Percentiles rank a stretch among this genome's conserved stretches.
Evolutionary conservation across 2,888 invertebrate genomes (phyloP).

Genomic region (Melieria omissa): DNA sequence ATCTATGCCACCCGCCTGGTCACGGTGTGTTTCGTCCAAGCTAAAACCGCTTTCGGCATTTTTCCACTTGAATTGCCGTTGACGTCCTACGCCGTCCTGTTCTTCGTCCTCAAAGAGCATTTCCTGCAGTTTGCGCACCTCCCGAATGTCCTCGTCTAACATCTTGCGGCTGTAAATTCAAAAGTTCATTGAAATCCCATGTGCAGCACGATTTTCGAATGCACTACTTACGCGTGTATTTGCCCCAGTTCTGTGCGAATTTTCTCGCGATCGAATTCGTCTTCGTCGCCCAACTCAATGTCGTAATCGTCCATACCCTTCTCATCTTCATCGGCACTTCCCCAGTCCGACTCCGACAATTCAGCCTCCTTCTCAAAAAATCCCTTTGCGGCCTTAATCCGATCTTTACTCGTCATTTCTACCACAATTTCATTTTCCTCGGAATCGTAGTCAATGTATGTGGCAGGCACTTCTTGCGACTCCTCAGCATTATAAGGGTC

Average conservation of each 20-base stretch:
- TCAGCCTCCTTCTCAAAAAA: constrained; percentile 94
- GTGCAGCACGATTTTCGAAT: not conserved
- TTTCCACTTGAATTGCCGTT: constrained; percentile 87
- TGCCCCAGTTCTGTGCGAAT: constrained; percentile 82
- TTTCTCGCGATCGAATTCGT: constrained; percentile 82
- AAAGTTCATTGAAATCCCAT: not conserved
- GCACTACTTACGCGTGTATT: constrained; percentile 80
- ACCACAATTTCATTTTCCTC: constrained; percentile 82
- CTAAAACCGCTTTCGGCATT: constrained; percentile 73
- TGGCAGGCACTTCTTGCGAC: constrained; percentile 59
- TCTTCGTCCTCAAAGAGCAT: constrained; percentile 89
- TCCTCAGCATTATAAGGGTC: constrained; percentile 49
- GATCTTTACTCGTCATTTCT: constrained; percentile 60
- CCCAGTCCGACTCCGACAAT: constrained; percentile 90
- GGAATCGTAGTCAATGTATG: constrained; percentile 80
- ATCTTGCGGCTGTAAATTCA: constrained; percentile 74
- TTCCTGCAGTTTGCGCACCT: constrained; percentile 86
- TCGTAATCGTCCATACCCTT: constrained; percentile 82
- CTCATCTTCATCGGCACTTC: constrained; percentile 89
- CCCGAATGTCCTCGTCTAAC: constrained; percentile 87
- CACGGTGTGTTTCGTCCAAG: constrained; percentile 54
- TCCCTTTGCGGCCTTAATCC: constrained; percentile 70
- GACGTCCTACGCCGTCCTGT: constrained; percentile 80
- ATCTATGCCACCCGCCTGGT: constrained; percentile 62
- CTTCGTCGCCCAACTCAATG: constrained; percentile 85